Conservation (phyloP, 2,113 vertebrate species). For the human (Homo sapiens) region GRCh38 chr2:26689001-26689500, state of each 20-base stretch:
- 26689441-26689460: constrained; percentile 29
- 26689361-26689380: not conserved
- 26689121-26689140: not conserved
- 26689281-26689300: not conserved
- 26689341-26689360: not conserved
- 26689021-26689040: not conserved
- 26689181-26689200: not conserved
- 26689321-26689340: not conserved
- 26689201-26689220: not conserved
- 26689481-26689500: not conserved
- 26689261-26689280: not conserved
- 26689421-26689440: not conserved
- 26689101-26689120: not conserved
- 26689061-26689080: not conserved
- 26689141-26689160: not conserved
- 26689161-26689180: not conserved
- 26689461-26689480: not conserved
- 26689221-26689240: not conserved
- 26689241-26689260: not conserved
- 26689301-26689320: not conserved
- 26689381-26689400: not conserved
- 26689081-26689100: not conserved
- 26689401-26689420: not conserved
- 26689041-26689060: not conserved
- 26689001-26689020: not conserved